Evolutionary conservation across 1,140 invertebrate species (phyloP).

Genomic region (Caenorhabditis brenneri): DNA sequence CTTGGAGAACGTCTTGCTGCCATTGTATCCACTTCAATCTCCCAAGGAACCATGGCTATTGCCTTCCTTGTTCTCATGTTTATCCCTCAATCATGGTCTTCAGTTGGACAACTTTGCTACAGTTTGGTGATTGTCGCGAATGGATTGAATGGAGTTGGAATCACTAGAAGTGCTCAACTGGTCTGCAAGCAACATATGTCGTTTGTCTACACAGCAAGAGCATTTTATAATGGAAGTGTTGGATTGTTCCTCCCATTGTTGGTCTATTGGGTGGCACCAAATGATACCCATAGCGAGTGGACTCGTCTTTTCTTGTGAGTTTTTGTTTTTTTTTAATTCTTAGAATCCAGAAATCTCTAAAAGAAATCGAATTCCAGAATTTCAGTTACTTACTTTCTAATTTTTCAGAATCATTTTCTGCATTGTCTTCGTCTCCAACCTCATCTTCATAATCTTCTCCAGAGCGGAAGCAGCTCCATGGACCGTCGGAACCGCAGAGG

Average conservation of each 20-base stretch:
- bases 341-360: too few species aligned
- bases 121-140: constrained; percentile 55
- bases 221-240: constrained; percentile 30
- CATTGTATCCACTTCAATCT: constrained; percentile 58
- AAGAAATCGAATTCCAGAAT: too few species aligned
- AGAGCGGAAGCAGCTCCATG: not conserved
- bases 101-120: constrained; percentile 60
- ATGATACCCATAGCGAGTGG: constrained; percentile 19
- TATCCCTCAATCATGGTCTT: constrained; percentile 52
- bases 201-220: constrained; percentile 23
- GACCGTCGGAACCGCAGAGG: constrained; percentile 12
- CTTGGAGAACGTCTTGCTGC: constrained; percentile 51
- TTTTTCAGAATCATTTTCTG: constrained; percentile 30
- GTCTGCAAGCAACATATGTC: constrained; percentile 49
- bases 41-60: constrained; percentile 60
- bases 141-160: constrained; percentile 60
- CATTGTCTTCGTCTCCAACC: constrained; percentile 1
- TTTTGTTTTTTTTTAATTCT: too few species aligned
- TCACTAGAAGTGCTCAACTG: constrained; percentile 57
- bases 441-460: constrained; percentile 16
- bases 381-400: not conserved
- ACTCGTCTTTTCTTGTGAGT: constrained; percentile 4
- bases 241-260: constrained; percentile 16
- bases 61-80: constrained; percentile 64
- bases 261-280: not conserved